Evolutionary conservation across 2,888 invertebrate species (phyloP), one percentile per base, ranked within the genome.

Genomic region (Thymelicus sylvestris): DNA sequence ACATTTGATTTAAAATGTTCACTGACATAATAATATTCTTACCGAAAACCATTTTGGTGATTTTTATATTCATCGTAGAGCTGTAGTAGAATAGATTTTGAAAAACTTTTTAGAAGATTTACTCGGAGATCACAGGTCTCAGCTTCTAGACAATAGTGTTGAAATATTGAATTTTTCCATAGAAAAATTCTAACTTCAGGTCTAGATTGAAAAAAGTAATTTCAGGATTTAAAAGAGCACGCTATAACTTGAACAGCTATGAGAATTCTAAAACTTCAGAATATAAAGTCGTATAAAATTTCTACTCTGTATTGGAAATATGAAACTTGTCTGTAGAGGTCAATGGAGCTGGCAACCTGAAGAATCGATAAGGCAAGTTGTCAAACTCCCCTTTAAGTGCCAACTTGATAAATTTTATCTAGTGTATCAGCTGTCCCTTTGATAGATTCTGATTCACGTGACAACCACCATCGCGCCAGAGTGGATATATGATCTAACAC

Each of bases 301-400:
- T 55, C 55, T 24, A 55, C 24, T 44, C 47, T n/a, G 13, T 47
- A 13, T 47, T 24, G 47, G 62, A 47, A 62, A 62, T 62, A 62
- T 62, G 48, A 63, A 63, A 63, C 59, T 63, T 50, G 48, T 48
- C 63, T 15, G 4, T 8, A 24, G 24, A 55, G 55, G 55, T 55
- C 55, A 55, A 24, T n/a, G n/a, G 59, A 55, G 39, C n/a, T 39
- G n/a, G 8, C 7, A 39, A n/a, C 38, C 39, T n/a, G 59, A n/a
- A 59, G 55, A 55, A 59, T 59, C 59, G 39, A 59, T 59, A 59
- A 59, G 39, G 59, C 13, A 39, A 39, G 59, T n/a, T 59, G 59
- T 59, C 59, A 59, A 59, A 59, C 39, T 59, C 59, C 38, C 55
- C 55, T 19, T 57, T 31, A 57, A 57, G 57, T 57, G 57, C 31